A percentile compares a stretch with the other conserved stretches of the same genome.
Evolutionary conservation across 2,113 vertebrate species (phyloP).

Genomic region (Ochotona princeps): DNA sequence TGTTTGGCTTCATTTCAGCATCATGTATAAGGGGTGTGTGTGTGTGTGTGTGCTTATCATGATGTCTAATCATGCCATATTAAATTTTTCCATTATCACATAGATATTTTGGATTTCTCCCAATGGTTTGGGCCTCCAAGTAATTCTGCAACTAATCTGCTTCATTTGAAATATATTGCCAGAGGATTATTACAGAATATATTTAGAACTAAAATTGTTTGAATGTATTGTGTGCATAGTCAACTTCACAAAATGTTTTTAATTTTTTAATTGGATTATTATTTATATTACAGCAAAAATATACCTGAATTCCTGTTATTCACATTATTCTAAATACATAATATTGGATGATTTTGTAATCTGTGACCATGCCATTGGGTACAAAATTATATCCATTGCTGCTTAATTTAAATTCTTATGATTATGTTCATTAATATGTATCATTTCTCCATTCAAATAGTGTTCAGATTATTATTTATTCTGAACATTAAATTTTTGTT

Average conservation of each 20-base stretch:
- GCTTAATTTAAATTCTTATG: background rate
- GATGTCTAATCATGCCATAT: background rate
- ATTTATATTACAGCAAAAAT: background rate
- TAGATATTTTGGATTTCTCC: background rate
- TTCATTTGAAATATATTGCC: background rate
- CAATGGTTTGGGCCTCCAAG: background rate
- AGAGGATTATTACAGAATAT: background rate
- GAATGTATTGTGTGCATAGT: background rate
- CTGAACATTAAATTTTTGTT: background rate
- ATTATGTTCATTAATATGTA: background rate
- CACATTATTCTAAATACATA: background rate
- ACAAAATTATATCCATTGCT: background rate
- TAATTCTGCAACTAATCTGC: background rate
- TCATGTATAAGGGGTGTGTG: too few relatives aligned
- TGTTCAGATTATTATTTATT: background rate
- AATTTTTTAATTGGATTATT: background rate
- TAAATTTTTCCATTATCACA: background rate
- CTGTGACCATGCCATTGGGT: background rate
- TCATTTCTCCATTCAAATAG: background rate
- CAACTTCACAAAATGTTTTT: background rate
- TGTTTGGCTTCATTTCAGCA: too few relatives aligned
- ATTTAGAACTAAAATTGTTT: background rate
- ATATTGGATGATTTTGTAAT: background rate
- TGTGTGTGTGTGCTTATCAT: background rate
- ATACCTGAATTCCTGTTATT: background rate